These are phyloP conservation scores for Aspidoscelis tigris DNA, from an alignment of 2,113 vertebrate species.

Conservation along the genomic window DNA sequence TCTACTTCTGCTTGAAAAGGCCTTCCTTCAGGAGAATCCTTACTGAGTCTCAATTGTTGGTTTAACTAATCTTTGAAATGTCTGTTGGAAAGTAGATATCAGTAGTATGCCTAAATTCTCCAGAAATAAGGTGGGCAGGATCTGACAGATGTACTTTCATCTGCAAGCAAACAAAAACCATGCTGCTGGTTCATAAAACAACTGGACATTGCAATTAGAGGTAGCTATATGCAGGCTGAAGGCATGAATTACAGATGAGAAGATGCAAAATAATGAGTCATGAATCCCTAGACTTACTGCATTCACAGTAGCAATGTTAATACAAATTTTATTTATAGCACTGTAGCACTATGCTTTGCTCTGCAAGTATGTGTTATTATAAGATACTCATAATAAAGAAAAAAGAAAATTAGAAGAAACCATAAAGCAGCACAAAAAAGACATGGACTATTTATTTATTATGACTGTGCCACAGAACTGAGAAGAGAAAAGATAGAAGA, in stretches of 20 bases:
- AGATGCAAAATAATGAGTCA: slow-evolving; percentile 7
- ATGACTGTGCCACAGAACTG: too few relatives aligned
- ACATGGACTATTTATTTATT: not conserved
- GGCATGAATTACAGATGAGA: not conserved
- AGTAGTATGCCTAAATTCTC: not conserved
- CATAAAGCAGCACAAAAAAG: not conserved
- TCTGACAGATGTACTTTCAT: not conserved
- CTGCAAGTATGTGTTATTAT: not conserved
- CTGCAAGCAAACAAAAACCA: not conserved
- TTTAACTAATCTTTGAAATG: not conserved
- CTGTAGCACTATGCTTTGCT: not conserved
- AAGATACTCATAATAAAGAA: not conserved
- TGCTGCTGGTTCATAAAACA: not conserved
- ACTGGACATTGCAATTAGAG: not conserved
- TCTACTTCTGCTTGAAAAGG: too few relatives aligned
- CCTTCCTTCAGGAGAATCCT: not conserved
- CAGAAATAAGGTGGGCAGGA: not conserved
- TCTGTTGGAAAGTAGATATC: not conserved
- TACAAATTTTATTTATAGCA: slow-evolving; percentile 17
- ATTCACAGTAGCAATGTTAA: slow-evolving; percentile 6
- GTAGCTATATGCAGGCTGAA: not conserved
- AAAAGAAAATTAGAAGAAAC: not conserved
- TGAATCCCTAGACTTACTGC: not conserved
- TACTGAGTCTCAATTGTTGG: not conserved
- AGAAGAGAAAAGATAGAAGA: too few relatives aligned